phyloP scores from a whole-genome alignment of 2,888 invertebrate species.

The Callinectes sapidus region DNA sequence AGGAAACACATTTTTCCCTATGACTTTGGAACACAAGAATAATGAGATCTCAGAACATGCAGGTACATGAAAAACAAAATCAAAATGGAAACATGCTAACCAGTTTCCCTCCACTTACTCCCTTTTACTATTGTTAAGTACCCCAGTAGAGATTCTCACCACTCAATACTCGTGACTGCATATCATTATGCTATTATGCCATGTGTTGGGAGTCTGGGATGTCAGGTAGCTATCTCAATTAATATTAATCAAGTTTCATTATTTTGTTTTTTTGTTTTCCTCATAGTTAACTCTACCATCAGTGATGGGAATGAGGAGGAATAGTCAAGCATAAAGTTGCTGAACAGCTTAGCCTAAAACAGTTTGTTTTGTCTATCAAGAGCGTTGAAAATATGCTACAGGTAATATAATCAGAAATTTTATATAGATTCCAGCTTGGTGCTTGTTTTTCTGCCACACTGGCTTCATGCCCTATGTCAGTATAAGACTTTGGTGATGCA shows the following conservation, averaged over 20 bases:
- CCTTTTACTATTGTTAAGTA: background rate
- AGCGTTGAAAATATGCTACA: too few species aligned
- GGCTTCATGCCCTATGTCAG: too few species aligned
- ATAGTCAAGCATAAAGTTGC: background rate
- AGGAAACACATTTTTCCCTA: background rate
- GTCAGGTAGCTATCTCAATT: background rate
- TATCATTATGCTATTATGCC: background rate
- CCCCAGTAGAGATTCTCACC: constrained; percentile 6
- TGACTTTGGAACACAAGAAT: background rate
- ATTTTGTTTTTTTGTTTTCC: background rate
- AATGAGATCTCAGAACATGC: background rate
- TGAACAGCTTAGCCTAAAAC: background rate
- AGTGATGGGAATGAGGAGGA: background rate
- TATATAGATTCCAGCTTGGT: background rate
- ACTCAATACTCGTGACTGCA: background rate
- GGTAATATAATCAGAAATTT: too few species aligned
- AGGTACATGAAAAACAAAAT: background rate
- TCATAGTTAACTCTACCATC: background rate
- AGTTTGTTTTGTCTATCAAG: background rate
- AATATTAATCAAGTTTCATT: background rate
- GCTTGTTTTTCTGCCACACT: background rate
- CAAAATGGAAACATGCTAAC: background rate
- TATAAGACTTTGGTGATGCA: background rate
- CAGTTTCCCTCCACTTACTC: background rate
- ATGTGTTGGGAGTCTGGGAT: background rate